Evolutionary conservation across 2,797 vertebrate species (phyloP), one percentile per base, ranked within the genome.

Genomic region (Loriculus beryllinus): DNA sequence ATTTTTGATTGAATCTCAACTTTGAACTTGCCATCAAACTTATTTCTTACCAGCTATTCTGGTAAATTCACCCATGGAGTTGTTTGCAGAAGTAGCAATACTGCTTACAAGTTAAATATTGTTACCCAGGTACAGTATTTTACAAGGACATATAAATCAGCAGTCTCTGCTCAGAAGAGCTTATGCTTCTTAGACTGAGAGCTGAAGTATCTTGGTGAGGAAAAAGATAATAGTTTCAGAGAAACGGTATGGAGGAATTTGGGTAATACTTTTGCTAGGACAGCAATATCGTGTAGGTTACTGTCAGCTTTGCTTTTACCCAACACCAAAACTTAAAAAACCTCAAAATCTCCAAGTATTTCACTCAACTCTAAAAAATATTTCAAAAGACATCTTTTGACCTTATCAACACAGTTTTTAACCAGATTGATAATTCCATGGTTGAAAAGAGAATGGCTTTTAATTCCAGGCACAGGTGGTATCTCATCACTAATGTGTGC

Each of bases 401-500:
- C 19, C 9, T 78, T 29, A 26, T 4, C 9, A 33, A 5, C 33
- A 22, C 12, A 54, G 10, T 19, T 82, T 78, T 90, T 60, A 64
- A 77, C 7, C 16, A 14, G 14, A 33, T 21, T 54, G 52, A 54
- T 22, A 33, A 42, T 20, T 65, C 13, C 7, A 8, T 14, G 23
- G 21, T 35, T 91, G 37, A 26, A 88, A 10, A 57, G 13, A 54
- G 39, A 59, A 25, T 10, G 12, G 11, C 18, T 37, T 33, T 35
- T 71, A 29, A 13, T 26, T 74, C 65, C 31, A 63, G 33, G 10
- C 25, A 67, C 9, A 13, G 7, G 3, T 48, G n/a, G 5, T 29
- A 18, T 48, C 51, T 65, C 5, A 3, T 23, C 11, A 12, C 6
- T 56, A 18, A 48, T 2, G 0, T 25, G 12, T 28, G 8, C 33